Conservation (phyloP, 2,888 invertebrate genomes). For the Mythimna vitellina region DNA sequence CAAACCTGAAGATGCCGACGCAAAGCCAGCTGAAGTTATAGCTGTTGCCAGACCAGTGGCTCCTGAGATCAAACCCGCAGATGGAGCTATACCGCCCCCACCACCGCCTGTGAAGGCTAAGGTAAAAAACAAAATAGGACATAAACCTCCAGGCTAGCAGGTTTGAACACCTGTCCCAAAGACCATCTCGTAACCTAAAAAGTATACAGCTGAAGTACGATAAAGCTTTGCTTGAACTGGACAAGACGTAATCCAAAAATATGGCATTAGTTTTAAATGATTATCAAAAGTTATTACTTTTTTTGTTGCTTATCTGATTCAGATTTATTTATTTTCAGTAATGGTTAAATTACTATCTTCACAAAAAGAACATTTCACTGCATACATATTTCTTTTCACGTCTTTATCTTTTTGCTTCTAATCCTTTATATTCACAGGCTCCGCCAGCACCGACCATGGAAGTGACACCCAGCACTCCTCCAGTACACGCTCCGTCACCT, state of each 20-base stretch:
- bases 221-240: neutral
- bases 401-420: too few species aligned
- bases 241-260: neutral
- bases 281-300: neutral
- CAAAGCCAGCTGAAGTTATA: constrained; percentile 76
- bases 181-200: neutral
- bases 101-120: constrained; percentile 81
- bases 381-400: too few species aligned
- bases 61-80: constrained; percentile 83
- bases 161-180: too few species aligned
- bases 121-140: constrained; percentile 65
- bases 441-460: constrained; percentile 80
- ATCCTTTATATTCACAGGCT: constrained; percentile 62
- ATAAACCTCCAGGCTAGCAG: neutral
- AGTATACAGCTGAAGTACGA: neutral
- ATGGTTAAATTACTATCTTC: neutral
- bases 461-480: constrained; percentile 83
- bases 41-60: constrained; percentile 85
- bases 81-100: constrained; percentile 87
- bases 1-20: constrained; percentile 59
- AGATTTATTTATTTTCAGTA: neutral
- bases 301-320: neutral
- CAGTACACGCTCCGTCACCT: constrained; percentile 59
- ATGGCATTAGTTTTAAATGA: neutral
- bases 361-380: neutral